Evolutionary conservation across 2,888 invertebrate genomes (phyloP).

Genomic region (Melinaea menophilus): DNA sequence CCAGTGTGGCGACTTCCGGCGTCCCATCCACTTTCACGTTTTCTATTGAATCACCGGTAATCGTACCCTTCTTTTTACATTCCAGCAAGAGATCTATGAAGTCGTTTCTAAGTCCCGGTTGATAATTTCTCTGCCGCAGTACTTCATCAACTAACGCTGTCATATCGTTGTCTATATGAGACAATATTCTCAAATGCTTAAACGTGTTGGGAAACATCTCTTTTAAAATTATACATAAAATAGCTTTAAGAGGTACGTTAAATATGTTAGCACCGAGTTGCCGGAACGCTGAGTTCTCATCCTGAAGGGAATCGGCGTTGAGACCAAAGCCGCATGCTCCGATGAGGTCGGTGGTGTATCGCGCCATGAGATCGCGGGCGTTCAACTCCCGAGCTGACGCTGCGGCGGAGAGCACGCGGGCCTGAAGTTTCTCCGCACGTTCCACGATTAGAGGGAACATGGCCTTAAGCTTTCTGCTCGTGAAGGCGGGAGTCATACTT

Average conservation of each 20-base stretch:
- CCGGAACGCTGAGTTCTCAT: constrained; percentile 45
- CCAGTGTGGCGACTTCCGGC: constrained; percentile 44
- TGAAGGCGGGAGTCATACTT: too few species aligned
- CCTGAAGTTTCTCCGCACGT: not conserved
- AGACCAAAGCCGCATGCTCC: constrained; percentile 52
- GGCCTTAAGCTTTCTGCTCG: too few species aligned
- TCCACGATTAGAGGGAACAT: constrained; percentile 36
- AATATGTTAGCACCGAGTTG: constrained; percentile 40
- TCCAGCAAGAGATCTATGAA: constrained; percentile 39
- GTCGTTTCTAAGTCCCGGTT: too few species aligned
- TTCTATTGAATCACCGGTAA: constrained; percentile 54
- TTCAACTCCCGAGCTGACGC: not conserved
- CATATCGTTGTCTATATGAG: too few species aligned
- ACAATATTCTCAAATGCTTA: too few species aligned
- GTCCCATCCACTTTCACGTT: constrained; percentile 45
- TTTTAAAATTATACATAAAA: constrained; percentile 37
- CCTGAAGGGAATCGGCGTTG: constrained; percentile 41
- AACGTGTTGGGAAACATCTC: constrained; percentile 18
- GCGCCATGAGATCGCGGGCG: constrained; percentile 39
- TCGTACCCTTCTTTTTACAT: constrained; percentile 47
- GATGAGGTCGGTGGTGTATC: constrained; percentile 56
- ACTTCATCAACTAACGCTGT: too few species aligned
- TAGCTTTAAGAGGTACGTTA: constrained; percentile 32
- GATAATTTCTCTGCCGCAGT: too few species aligned
- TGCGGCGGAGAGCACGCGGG: not conserved